These are phyloP conservation scores for Acomys russatus DNA, from an alignment of 2,797 vertebrate genomes.

Conservation along the genomic window DNA sequence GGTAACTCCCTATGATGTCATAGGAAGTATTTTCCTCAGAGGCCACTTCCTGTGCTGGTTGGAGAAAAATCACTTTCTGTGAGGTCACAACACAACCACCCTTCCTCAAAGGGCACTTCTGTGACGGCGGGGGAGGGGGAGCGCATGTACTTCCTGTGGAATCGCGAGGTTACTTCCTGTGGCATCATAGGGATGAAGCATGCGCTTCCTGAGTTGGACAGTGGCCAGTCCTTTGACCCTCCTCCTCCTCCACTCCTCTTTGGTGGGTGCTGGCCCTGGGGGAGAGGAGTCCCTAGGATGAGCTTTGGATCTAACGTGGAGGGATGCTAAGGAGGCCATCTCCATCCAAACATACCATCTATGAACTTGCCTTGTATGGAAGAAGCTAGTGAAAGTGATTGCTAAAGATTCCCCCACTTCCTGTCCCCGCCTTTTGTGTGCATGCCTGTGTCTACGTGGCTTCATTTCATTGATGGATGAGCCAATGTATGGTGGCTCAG, in stretches of 20 bases:
- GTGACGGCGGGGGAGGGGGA: neutral
- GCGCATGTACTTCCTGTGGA: conserved; percentile 36
- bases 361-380: conserved; percentile 26
- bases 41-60: conserved; percentile 42
- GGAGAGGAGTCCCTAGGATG: conserved; percentile 2
- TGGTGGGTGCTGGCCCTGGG: conserved; percentile 50
- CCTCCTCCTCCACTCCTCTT: neutral
- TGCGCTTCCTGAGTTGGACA: conserved; percentile 54
- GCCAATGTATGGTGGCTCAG: conserved; percentile 53
- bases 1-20: conserved; percentile 33
- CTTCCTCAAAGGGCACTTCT: conserved; percentile 49
- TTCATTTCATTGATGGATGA: conserved; percentile 77
- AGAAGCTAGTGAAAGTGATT: conserved; percentile 22
- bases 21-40: conserved; percentile 58
- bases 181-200: conserved; percentile 35
- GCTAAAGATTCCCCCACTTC: conserved; percentile 21
- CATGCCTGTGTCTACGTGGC: conserved; percentile 80
- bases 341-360: conserved; percentile 52
- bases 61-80: conserved; percentile 50
- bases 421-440: conserved; percentile 58
- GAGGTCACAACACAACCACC: conserved; percentile 30
- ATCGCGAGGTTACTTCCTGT: conserved; percentile 55
- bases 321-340: conserved; percentile 35
- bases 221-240: conserved; percentile 2
- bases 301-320: conserved; percentile 58